Conservation (phyloP, 2,888 invertebrate genomes). For the Coelopa pilipes region DNA sequence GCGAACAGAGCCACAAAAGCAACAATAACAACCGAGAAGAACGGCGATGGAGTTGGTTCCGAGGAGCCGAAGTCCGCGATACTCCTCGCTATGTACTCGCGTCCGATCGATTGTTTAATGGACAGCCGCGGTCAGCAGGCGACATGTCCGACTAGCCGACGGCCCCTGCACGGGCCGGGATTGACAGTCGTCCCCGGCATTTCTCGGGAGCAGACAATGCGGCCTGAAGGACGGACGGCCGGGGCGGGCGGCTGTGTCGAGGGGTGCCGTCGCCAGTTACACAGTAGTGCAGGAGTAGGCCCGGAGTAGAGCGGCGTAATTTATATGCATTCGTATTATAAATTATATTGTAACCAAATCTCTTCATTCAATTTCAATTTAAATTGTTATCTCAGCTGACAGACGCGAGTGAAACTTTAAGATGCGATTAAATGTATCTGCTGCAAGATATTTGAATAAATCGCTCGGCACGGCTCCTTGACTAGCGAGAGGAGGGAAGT, state of each 20-base stretch:
- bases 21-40: no score
- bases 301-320: slow-evolving; percentile 11
- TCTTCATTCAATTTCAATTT: slow-evolving; percentile 67
- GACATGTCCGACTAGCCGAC: not conserved
- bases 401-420: slow-evolving; percentile 55
- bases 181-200: no score
- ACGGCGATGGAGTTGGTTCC: no score
- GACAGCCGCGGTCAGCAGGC: not conserved
- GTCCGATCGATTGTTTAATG: slow-evolving; percentile 7
- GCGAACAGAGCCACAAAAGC: no score
- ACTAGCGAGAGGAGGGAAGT: not conserved
- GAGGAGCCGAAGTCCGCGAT: not conserved
- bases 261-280: no score
- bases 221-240: no score
- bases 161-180: no score
- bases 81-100: not conserved
- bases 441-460: slow-evolving; percentile 36
- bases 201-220: no score
- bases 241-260: no score
- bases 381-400: slow-evolving; percentile 65
- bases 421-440: slow-evolving; percentile 47
- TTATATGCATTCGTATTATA: slow-evolving; percentile 54
- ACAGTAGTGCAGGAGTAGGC: no score
- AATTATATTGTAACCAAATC: slow-evolving; percentile 67
- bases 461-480: slow-evolving; percentile 33